phyloP scores from a whole-genome alignment of 2,113 vertebrate species.

The Prolemur simus region DNA sequence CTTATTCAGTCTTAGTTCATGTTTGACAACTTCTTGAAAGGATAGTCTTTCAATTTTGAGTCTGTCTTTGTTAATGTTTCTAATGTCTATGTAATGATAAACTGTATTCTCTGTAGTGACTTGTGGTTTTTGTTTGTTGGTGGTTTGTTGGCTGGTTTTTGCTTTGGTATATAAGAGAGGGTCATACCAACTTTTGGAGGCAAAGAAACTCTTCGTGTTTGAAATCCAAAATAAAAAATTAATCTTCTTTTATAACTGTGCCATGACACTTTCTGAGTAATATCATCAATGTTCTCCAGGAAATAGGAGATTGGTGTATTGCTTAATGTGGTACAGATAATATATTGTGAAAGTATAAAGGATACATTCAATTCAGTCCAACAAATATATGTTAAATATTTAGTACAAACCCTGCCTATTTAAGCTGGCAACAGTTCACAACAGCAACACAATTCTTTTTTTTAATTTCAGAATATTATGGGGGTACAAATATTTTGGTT shows the following conservation, averaged over 20 bases:
- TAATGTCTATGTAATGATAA: background rate
- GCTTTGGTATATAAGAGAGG: background rate
- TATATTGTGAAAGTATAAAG: background rate
- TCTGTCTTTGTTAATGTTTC: background rate
- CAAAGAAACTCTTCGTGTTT: background rate
- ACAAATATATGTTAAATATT: background rate
- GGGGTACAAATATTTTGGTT: too few species aligned
- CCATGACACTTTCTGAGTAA: background rate
- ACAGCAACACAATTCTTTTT: background rate
- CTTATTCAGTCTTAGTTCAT: background rate
- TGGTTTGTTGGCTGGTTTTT: background rate
- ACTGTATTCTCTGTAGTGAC: background rate
- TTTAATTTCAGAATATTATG: too few species aligned
- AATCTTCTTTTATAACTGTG: background rate
- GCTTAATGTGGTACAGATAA: background rate
- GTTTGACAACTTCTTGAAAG: background rate
- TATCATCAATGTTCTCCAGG: background rate
- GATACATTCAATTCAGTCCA: background rate
- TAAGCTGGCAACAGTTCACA: background rate
- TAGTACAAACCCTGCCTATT: background rate
- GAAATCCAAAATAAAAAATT: background rate
- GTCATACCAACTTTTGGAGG: background rate
- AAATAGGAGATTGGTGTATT: background rate
- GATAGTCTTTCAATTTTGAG: background rate
- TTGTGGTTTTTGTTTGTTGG: background rate